Evolutionary conservation across 1,140 invertebrate species (phyloP), one percentile per base, ranked within the genome.

Genomic region (Ceratina australensis): DNA sequence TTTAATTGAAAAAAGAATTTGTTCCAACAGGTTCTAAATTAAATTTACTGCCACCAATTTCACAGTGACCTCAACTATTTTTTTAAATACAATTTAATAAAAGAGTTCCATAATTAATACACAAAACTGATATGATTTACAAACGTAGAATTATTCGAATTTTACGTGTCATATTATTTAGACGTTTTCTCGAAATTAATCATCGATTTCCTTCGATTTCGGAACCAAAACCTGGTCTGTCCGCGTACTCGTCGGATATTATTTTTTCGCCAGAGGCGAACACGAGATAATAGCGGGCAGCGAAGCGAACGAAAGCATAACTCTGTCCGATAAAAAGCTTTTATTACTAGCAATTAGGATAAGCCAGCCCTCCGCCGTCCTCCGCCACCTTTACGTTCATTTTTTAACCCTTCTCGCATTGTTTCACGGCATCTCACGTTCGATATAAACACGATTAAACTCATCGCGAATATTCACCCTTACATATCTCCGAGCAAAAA

Each of bases 261-360:
- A 85, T 86, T 86, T 86, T 86, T 85, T 83, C 78, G 84, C 84
- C 81, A 60, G 57, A 15, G 84, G 84, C 80, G 33, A 50, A 80
- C 63, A 42, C 57, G 59, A 78, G 84, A 86, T 86, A 86, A 81
- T 83, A 69, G 76, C 50, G 71, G 72, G 57, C 57, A 79, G 77
- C 71, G 61, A 85, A 82, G 71, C 84, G 78, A 86, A 87, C 87
- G 83, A 76, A 87, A 87, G 81, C 83, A 82, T 87, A 89, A 89
- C 84, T 88, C 83, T 83, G 82, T 26, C 86, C 82, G 84, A 86
- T 86, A 86, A 86, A 86, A 86, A 86, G 78, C 85, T 83, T 87
- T 87, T 87, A 87, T 87, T 87, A 78, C 85, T 71, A 72, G 85
- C 85, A 87, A 87, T 87, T 87, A 87, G 85, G 85, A 87, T 87